Conservation (phyloP, 2,113 vertebrate species). For the Uropsilus gracilis region DNA sequence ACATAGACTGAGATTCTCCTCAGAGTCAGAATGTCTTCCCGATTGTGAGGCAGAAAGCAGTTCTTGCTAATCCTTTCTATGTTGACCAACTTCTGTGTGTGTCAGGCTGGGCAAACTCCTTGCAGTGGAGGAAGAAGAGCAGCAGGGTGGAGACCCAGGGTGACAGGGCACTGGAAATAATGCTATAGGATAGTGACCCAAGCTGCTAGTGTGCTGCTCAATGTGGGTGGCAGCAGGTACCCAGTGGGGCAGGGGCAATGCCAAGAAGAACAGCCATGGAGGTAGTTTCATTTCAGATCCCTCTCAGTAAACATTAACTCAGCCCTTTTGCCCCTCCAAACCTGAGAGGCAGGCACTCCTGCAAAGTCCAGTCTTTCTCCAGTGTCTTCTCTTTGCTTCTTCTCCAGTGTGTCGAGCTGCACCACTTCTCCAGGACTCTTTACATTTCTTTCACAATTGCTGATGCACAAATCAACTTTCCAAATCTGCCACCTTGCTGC, state of each 20-base stretch:
- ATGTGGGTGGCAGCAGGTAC: neutral
- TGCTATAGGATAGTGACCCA: neutral
- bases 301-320: neutral
- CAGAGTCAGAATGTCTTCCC: neutral
- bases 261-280: neutral
- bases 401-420: no score
- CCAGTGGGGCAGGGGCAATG: neutral
- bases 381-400: no score
- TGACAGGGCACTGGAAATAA: neutral
- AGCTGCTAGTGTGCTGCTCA: neutral
- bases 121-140: neutral
- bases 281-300: neutral
- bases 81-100: neutral
- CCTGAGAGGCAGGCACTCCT: no score
- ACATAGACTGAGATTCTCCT: neutral
- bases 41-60: neutral
- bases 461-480: no score
- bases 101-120: neutral
- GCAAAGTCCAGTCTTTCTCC: no score
- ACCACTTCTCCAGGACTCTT: no score
- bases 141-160: fast-evolving
- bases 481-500: no score
- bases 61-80: neutral
- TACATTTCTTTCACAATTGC: no score
- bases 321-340: no score